Conservation (phyloP, 2,113 vertebrate genomes). For the Calidris pugnax region DNA sequence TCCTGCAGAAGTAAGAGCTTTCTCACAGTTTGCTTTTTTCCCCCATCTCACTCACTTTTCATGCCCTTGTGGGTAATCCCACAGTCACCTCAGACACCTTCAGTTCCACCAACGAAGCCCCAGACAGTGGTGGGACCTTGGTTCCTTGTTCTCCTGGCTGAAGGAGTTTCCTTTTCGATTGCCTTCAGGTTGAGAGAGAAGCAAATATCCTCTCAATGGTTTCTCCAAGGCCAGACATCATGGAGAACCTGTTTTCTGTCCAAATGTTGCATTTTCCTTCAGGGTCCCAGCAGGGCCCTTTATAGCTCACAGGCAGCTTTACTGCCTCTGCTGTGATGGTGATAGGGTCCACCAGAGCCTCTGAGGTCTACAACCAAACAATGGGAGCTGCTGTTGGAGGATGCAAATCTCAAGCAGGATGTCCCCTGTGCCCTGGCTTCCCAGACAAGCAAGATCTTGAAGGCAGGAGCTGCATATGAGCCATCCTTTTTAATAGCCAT, state of each 20-base stretch:
- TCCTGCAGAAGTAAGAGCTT: background rate
- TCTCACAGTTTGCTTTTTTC: background rate
- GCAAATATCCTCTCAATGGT: background rate
- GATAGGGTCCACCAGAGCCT: background rate
- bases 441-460: background rate
- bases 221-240: background rate
- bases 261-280: background rate
- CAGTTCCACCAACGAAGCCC: background rate
- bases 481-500: background rate
- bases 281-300: background rate
- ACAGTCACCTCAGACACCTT: background rate
- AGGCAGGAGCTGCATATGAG: background rate
- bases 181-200: background rate
- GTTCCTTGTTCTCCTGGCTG: background rate
- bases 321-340: background rate
- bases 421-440: background rate
- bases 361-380: background rate
- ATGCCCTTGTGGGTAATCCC: background rate
- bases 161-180: background rate
- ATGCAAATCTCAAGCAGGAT: background rate
- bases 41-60: background rate
- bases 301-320: background rate
- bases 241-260: fast-evolving
- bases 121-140: background rate
- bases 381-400: background rate